Conservation (phyloP, 2,113 vertebrate genomes). For the Symphodus melops region DNA sequence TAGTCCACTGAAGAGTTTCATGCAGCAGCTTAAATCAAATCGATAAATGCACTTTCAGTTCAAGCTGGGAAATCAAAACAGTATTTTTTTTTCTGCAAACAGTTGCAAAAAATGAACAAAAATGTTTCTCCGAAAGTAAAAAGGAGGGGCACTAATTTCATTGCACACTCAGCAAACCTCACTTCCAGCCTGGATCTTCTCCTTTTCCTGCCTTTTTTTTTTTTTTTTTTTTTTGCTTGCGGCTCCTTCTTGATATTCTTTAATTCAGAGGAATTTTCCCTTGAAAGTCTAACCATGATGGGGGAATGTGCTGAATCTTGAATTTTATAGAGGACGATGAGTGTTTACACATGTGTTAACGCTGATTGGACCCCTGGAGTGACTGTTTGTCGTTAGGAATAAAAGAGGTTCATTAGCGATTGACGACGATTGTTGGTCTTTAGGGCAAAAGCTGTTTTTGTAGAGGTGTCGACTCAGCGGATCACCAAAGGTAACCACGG, state of each 20-base stretch:
- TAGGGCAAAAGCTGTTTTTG: conserved; percentile 70
- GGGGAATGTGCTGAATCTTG: conserved; percentile 66
- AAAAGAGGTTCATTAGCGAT: conserved; percentile 74
- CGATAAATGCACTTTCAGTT: not conserved
- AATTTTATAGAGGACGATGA: conserved; percentile 34
- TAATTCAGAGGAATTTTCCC: conserved; percentile 41
- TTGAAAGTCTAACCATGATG: conserved; percentile 42
- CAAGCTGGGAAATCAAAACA: not conserved
- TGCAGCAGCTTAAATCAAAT: not conserved
- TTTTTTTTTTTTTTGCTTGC: conserved; percentile 21
- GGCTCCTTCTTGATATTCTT: conserved; percentile 26
- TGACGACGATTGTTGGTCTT: conserved; percentile 52
- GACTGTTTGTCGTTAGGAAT: conserved; percentile 62
- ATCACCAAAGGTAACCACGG: conserved; percentile 53
- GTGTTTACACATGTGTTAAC: conserved; percentile 58
- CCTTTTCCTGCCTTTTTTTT: not conserved
- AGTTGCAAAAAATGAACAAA: not conserved
- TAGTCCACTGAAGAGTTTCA: not conserved
- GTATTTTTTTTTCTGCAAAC: not conserved
- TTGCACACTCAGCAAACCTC: conserved; percentile 57
- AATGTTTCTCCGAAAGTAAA: not conserved
- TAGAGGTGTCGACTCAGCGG: conserved; percentile 58
- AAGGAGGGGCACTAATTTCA: not conserved
- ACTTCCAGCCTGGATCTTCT: conserved; percentile 12
- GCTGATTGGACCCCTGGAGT: conserved; percentile 70